Percentiles rank a stretch among this genome's conserved stretches.
Evolutionary conservation across 2,888 invertebrate genomes (phyloP).

Genomic region (Drosophila histrio): DNA sequence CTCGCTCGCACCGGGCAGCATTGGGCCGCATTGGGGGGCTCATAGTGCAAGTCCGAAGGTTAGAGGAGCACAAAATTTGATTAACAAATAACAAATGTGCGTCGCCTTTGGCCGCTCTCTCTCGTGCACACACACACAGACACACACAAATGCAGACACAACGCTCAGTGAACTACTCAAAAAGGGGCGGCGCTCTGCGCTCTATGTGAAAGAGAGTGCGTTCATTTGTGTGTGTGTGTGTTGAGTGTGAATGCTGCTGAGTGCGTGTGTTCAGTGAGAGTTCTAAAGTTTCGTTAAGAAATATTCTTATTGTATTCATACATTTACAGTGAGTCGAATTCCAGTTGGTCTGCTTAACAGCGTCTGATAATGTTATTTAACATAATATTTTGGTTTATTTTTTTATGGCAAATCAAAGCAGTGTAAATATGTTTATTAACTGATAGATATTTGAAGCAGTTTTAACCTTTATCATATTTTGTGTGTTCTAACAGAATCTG

Average conservation of each 20-base stretch:
- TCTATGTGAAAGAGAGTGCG: slow-evolving; percentile 8
- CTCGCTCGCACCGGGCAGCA: slow-evolving; percentile 49
- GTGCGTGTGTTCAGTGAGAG: slow-evolving; percentile 19
- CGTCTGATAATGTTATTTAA: slow-evolving; percentile 30
- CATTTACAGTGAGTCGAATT: slow-evolving; percentile 35
- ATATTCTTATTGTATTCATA: slow-evolving; percentile 38
- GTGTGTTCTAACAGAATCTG: background rate
- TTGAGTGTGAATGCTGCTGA: slow-evolving; percentile 28
- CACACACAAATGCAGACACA: background rate
- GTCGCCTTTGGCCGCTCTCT: slow-evolving; percentile 21
- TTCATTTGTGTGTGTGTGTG: slow-evolving; percentile 3
- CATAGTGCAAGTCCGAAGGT: slow-evolving; percentile 43
- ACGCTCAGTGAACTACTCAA: slow-evolving; percentile 31
- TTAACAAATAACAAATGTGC: slow-evolving; percentile 75
- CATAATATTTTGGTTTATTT: slow-evolving; percentile 2
- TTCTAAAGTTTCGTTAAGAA: slow-evolving; percentile 58
- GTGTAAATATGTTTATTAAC: background rate
- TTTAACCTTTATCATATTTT: background rate
- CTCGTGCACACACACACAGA: slow-evolving; percentile 18
- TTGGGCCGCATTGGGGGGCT: slow-evolving; percentile 26
- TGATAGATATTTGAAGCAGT: background rate
- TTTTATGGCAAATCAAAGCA: slow-evolving; percentile 20
- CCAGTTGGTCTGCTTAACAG: slow-evolving; percentile 58
- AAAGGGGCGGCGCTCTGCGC: slow-evolving; percentile 42
- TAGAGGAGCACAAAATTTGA: slow-evolving; percentile 67